These are phyloP conservation scores for Oophaga sylvatica DNA, from an alignment of 2,797 vertebrate genomes.

Conservation along the genomic window DNA sequence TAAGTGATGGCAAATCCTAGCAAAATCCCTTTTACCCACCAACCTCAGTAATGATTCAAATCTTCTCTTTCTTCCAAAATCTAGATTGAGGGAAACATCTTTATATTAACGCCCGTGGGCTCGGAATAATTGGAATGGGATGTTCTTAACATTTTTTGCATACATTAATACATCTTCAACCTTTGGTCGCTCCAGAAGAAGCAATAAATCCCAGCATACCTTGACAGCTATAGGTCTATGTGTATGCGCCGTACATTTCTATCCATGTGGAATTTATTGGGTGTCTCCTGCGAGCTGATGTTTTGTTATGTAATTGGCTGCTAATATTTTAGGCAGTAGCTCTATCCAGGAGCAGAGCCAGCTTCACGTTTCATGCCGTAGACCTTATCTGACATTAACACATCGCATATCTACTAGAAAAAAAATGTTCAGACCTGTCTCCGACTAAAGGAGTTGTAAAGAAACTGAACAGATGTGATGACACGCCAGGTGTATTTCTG, in stretches of 20 bases:
- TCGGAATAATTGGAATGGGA: background rate
- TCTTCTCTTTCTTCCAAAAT: background rate
- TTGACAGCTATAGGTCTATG: background rate
- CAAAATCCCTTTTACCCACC: no score
- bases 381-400: slow-evolving; percentile 53
- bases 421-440: slow-evolving; percentile 52
- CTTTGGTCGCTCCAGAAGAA: background rate
- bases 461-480: slow-evolving; percentile 28
- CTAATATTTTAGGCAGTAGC: slow-evolving; percentile 56
- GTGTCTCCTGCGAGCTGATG: slow-evolving; percentile 22
- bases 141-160: background rate
- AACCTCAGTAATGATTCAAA: background rate
- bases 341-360: slow-evolving; percentile 46
- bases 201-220: slow-evolving; percentile 7
- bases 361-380: slow-evolving; percentile 17
- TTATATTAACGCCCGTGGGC: background rate
- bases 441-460: slow-evolving; percentile 19
- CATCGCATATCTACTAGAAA: slow-evolving; percentile 34
- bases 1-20: no score
- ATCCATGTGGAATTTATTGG: slow-evolving; percentile 14
- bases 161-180: slow-evolving; percentile 26
- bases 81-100: background rate
- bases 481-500: slow-evolving; percentile 30
- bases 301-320: slow-evolving; percentile 59
- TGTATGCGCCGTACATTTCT: slow-evolving; percentile 6